Conservation (phyloP, 2,113 vertebrate genomes). For the Eublepharis macularius region DNA sequence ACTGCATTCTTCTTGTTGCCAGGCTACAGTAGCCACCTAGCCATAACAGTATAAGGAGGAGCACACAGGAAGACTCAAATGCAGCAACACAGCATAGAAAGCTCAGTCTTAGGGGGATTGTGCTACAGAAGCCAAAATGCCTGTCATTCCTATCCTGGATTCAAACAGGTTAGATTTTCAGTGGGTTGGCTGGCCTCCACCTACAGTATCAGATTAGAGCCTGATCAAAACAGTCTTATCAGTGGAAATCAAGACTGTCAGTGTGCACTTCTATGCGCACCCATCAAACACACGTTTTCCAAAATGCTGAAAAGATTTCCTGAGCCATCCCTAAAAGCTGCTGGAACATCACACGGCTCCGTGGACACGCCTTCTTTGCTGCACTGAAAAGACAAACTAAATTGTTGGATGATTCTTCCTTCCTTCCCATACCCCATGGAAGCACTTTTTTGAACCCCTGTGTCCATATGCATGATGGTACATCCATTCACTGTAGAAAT, state of each 20-base stretch:
- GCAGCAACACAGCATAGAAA: neutral
- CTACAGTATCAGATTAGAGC: neutral
- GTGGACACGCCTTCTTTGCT: neutral
- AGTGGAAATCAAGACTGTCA: neutral
- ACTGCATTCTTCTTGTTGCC: conserved; percentile 23
- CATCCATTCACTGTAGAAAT: neutral
- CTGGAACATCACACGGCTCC: neutral
- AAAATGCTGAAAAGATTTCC: neutral
- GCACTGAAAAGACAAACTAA: neutral
- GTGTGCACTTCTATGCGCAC: neutral
- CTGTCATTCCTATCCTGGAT: neutral
- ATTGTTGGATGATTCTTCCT: neutral
- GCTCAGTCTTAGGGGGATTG: neutral
- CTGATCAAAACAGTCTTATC: neutral
- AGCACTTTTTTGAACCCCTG: neutral
- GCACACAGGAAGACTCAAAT: neutral
- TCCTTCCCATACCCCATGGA: too few relatives aligned
- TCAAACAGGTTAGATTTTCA: neutral
- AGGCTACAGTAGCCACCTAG: conserved; percentile 34
- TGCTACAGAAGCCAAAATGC: neutral
- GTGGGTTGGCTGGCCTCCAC: neutral
- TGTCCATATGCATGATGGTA: neutral
- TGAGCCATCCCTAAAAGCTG: neutral
- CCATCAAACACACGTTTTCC: neutral
- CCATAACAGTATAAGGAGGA: neutral